Conservation (phyloP, 2,797 vertebrate species). For the Heliangelus exortis region DNA sequence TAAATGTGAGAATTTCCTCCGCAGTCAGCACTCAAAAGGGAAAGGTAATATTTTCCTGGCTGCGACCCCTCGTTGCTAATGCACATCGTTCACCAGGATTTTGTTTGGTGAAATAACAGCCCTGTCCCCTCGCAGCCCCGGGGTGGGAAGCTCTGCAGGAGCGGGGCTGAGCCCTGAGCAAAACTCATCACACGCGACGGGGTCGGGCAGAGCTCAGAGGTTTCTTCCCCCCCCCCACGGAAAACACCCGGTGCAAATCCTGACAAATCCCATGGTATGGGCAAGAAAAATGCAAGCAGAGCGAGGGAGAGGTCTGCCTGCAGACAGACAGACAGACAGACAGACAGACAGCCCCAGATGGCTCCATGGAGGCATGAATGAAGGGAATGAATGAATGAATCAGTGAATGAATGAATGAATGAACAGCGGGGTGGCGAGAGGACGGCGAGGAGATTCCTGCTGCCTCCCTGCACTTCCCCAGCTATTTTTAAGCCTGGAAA, state of each 20-base stretch:
- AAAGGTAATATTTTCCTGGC: constrained; percentile 90
- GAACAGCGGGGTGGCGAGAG: neutral
- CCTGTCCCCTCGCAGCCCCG: constrained; percentile 72
- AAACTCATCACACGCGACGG: neutral
- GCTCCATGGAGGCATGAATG: neutral
- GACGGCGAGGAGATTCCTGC: neutral
- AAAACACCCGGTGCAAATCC: neutral
- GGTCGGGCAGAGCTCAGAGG: neutral
- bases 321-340: neutral
- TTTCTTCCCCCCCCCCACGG: neutral
- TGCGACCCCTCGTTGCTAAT: constrained; percentile 78
- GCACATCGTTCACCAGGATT: constrained; percentile 70
- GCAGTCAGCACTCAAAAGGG: constrained; percentile 80
- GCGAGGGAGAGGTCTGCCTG: fast-evolving
- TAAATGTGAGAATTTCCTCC: constrained; percentile 86
- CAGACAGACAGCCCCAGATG: neutral
- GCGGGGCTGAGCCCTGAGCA: neutral
- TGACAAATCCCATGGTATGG: fast-evolving
- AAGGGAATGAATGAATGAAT: neutral
- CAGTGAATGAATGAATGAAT: neutral
- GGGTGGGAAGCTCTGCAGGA: constrained; percentile 51
- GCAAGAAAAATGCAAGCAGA: neutral
- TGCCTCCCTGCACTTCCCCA: neutral
- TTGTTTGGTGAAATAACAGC: constrained; percentile 86
- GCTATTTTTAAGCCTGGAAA: neutral